Percentiles rank a stretch among this genome's conserved stretches.
These are phyloP conservation scores for Pterobdella sp. DNA, from an alignment of 2,888 invertebrate species.

Conservation along the genomic window DNA sequence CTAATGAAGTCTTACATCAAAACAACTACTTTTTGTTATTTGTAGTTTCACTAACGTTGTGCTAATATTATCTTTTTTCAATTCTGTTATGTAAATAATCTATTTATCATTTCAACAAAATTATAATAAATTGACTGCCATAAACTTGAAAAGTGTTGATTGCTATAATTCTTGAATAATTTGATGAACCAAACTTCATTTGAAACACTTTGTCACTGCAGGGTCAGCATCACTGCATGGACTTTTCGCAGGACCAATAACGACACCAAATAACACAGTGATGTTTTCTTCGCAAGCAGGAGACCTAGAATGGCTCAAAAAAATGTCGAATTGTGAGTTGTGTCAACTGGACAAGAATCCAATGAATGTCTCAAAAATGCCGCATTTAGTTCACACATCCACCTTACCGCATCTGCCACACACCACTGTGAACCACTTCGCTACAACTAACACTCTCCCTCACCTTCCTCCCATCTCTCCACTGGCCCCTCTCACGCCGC, in stretches of 20 bases:
- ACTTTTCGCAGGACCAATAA: neutral
- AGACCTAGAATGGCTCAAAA: neutral
- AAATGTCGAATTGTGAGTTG: slow-evolving; percentile 6
- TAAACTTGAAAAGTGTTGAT: no score
- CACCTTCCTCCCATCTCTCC: neutral
- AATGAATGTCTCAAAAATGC: neutral
- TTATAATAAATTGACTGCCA: no score
- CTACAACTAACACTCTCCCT: neutral
- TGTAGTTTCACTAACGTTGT: no score
- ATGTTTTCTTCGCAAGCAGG: neutral
- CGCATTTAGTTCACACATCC: no score
- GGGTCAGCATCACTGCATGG: no score
- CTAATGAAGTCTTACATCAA: no score
- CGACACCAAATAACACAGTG: neutral
- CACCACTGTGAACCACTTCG: neutral
- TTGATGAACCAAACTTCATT: no score
- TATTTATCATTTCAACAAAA: neutral
- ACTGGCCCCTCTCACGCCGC: neutral
- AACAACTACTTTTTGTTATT: no score
- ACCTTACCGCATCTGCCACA: no score
- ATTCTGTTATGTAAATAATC: slow-evolving; percentile 1
- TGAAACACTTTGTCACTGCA: no score
- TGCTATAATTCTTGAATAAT: no score
- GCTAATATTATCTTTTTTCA: no score
- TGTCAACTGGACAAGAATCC: neutral